A percentile compares a stretch with the other conserved stretches of the same genome.
Conservation (phyloP, 1,140 invertebrate species). For the Luehdorfia chinensis region DNA sequence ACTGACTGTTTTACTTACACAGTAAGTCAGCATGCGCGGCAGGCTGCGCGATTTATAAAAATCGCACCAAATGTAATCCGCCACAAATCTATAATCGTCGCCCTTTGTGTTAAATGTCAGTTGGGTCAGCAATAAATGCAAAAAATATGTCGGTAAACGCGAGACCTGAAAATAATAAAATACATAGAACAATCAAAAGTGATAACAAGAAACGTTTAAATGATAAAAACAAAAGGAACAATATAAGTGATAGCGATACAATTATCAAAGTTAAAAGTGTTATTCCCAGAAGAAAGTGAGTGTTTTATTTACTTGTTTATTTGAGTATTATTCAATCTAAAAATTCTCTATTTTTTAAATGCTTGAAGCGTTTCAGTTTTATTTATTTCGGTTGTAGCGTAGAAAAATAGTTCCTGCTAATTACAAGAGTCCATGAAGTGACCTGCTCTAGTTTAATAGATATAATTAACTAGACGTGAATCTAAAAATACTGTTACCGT, state of each 20-base stretch:
- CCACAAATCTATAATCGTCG: conserved; percentile 71
- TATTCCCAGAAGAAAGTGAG: conserved; percentile 63
- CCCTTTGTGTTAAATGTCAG: conserved; percentile 60
- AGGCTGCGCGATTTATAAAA: conserved; percentile 72
- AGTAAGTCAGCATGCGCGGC: conserved; percentile 57
- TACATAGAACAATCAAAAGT: conserved; percentile 30
- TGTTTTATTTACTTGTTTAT: conserved; percentile 29
- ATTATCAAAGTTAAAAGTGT: conserved; percentile 71
- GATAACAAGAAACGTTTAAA: conserved; percentile 42
- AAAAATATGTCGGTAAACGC: conserved; percentile 43
- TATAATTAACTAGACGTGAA: conserved; percentile 51
- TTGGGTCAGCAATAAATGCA: conserved; percentile 35
- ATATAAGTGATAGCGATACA: conserved; percentile 35
- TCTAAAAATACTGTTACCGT: conserved; percentile 32
- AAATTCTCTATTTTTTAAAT: neutral
- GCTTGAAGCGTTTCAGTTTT: neutral
- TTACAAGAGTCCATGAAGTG: conserved; percentile 18
- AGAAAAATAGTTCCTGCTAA: neutral
- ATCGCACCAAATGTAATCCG: conserved; percentile 61
- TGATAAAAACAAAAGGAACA: conserved; percentile 51
- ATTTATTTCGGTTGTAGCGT: neutral
- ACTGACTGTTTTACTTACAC: conserved; percentile 40
- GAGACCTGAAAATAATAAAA: conserved; percentile 28
- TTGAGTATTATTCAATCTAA: conserved; percentile 7
- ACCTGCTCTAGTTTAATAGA: conserved; percentile 45